phyloP scores from a whole-genome alignment of 2,888 invertebrate species.

The Prosopocoilus inquinatus region DNA sequence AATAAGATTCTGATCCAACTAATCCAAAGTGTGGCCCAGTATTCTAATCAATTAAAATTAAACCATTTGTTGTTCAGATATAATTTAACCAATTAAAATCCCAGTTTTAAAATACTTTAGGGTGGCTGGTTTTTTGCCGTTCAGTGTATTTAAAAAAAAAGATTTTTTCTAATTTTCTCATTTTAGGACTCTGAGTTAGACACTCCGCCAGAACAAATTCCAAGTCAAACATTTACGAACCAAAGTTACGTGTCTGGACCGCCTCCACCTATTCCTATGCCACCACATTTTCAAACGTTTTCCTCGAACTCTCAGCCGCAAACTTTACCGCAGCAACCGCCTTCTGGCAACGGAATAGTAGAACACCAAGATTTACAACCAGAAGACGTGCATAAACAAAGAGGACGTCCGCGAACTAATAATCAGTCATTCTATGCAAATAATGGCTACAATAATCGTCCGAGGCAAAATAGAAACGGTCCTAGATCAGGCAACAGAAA shows the following conservation, averaged over 20 bases:
- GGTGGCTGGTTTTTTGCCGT: too few species aligned
- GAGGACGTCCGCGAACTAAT: constrained; percentile 29
- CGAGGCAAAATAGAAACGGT: constrained; percentile 39
- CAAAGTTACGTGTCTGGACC: constrained; percentile 68
- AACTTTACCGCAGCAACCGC: constrained; percentile 57
- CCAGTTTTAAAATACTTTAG: too few species aligned
- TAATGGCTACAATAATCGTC: constrained; percentile 41
- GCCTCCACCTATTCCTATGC: constrained; percentile 58
- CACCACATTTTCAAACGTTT: constrained; percentile 51
- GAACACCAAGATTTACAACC: constrained; percentile 24
- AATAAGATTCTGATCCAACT: too few species aligned
- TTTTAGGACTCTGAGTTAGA: constrained; percentile 76
- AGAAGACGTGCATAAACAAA: constrained; percentile 30
- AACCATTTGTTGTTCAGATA: too few species aligned
- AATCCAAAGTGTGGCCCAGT: too few species aligned
- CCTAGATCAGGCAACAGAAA: constrained; percentile 30
- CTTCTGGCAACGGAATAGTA: constrained; percentile 22
- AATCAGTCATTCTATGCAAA: constrained; percentile 45
- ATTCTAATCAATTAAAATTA: too few species aligned
- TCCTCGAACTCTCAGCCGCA: constrained; percentile 39
- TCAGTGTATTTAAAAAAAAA: neutral
- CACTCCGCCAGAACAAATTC: constrained; percentile 67
- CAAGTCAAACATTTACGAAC: constrained; percentile 83
- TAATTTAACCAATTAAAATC: too few species aligned
- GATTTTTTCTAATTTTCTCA: constrained; percentile 7